phyloP scores from a whole-genome alignment of 1,140 invertebrate genomes.

The Saccostrea echinata region DNA sequence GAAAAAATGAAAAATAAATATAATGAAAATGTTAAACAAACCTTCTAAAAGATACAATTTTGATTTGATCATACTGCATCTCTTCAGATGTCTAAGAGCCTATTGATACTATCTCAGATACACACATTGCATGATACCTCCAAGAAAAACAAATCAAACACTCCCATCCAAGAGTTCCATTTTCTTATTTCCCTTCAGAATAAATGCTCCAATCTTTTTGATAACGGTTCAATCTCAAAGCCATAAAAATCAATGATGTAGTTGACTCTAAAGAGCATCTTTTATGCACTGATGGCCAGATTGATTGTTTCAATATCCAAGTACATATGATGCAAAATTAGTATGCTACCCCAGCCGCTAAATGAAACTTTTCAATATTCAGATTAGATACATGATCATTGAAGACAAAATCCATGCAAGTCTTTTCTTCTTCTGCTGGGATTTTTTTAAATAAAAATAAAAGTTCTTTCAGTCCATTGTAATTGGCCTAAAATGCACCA shows the following conservation, averaged over 20 bases:
- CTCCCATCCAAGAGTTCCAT: neutral
- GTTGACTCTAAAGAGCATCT: neutral
- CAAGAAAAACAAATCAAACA: slow-evolving; percentile 33
- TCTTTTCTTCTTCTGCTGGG: neutral
- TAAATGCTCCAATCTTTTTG: neutral
- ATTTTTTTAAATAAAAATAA: neutral
- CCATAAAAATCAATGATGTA: neutral
- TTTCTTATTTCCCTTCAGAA: neutral
- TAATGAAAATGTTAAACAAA: neutral
- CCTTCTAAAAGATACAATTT: neutral
- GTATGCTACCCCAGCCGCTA: neutral
- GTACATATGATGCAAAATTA: neutral
- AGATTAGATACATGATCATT: neutral
- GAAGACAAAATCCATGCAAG: neutral
- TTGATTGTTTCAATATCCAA: neutral
- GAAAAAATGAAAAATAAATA: too few species aligned
- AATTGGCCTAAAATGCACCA: neutral
- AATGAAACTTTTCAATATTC: neutral
- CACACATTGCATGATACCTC: neutral
- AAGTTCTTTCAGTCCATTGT: neutral
- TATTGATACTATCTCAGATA: neutral
- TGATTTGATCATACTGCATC: neutral
- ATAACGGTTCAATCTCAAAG: neutral
- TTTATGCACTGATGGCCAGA: neutral
- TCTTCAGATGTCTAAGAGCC: neutral